Percentiles rank a stretch among this genome's conserved stretches.
Evolutionary conservation across 2,888 invertebrate genomes (phyloP).

Genomic region (Lacanobia wlatinum): DNA sequence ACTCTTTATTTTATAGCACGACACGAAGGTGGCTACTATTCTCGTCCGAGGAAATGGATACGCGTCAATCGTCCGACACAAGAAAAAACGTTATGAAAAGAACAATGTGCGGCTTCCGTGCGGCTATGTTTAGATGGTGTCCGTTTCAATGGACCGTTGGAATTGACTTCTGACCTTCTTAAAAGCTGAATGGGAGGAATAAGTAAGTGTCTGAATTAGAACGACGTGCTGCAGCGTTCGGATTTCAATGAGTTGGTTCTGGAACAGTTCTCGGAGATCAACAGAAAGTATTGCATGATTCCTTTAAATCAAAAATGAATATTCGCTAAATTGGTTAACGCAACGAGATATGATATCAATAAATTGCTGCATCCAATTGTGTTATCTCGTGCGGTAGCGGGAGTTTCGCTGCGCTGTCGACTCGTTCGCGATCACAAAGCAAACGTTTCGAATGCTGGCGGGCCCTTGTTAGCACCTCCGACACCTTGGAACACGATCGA

Average conservation of each 20-base stretch:
- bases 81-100: constrained; percentile 79
- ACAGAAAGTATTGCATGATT: constrained; percentile 11
- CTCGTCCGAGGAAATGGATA: constrained; percentile 88
- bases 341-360: constrained; percentile 54
- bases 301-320: constrained; percentile 20
- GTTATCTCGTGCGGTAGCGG: constrained; percentile 68
- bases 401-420: constrained; percentile 50
- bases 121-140: constrained; percentile 82
- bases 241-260: constrained; percentile 4
- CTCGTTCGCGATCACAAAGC: constrained; percentile 61
- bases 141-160: constrained; percentile 73
- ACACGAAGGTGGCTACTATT: constrained; percentile 80
- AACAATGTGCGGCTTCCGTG: constrained; percentile 84
- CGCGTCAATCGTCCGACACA: constrained; percentile 84
- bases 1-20: constrained; percentile 88
- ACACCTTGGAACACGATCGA: constrained; percentile 84
- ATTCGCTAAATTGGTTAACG: constrained; percentile 55
- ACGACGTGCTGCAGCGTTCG: background rate
- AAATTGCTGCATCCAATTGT: constrained; percentile 57
- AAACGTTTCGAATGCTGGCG: constrained; percentile 65
- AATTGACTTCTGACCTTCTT: constrained; percentile 68
- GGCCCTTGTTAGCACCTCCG: constrained; percentile 89
- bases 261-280: background rate
- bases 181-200: constrained; percentile 41
- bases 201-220: constrained; percentile 19